Evolutionary conservation across 37 sponge, comb jelly and placozoan genomes (phyloP), one percentile per base, ranked within the genome.

Genomic region (Bolinopsis microptera): DNA sequence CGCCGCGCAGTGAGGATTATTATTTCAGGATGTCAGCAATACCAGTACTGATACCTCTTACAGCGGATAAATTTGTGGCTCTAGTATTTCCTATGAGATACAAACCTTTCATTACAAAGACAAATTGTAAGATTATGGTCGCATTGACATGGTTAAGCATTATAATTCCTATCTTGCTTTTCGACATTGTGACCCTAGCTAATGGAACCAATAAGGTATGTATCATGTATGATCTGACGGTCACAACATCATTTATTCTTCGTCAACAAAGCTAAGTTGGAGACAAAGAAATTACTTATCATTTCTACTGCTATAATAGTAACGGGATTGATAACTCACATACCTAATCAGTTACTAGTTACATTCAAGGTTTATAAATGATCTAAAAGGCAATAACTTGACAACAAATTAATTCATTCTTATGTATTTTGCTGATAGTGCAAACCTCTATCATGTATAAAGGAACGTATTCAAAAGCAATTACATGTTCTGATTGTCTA

Each of bases 21-120:
- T n/a, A n/a, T 70, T 26, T 26, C 74, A 70, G 74, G 74, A 70
- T 70, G 74, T 24, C 74, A 72, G 74, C 74, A 24, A 72, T 72
- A 30, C 74, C 74, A 30, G 83, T 82, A 23, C 37, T 82, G 37
- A 36, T 82, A 23, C 83, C 83, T 18, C 38, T 82, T 36, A 82
- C 83, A 34, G 5, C 23, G 1, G 83, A 82, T 23, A 82, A 36
- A 82, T 82, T 18, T 82, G 83, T 82, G 37, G 83, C 83, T 23
- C 36, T 82, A 32, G 83, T 82, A 2, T 82, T 82, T 35, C 38
- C 83, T 8, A 5, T 35, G 24, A 31, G 31, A 3, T 82, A 82
- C 83, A 82, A 82, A 31, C 3, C 2, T 8, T 35, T 72, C 74
- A 72, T 72, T 8, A 72, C 26, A 24, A 72, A 24, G 18, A 30